These are phyloP conservation scores for Rutpela maculata DNA, from an alignment of 2,888 invertebrate species.

Conservation along the genomic window DNA sequence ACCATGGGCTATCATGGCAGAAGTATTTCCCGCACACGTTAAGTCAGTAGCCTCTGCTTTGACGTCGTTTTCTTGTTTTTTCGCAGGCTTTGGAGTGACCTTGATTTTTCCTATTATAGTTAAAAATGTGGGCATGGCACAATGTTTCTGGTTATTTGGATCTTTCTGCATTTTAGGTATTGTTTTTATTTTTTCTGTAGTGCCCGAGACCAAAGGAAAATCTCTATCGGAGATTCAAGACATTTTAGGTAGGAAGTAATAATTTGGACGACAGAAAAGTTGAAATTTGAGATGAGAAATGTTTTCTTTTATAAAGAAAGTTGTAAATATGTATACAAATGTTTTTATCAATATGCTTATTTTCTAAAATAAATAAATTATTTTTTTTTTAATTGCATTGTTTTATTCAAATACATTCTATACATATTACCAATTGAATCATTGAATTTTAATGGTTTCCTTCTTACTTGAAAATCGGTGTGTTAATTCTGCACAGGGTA, in stretches of 20 bases:
- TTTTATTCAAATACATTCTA: not conserved
- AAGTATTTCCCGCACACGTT: conserved; percentile 84
- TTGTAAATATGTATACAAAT: not conserved
- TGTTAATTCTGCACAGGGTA: too few species aligned
- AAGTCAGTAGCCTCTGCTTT: conserved; percentile 80
- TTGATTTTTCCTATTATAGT: conserved; percentile 59
- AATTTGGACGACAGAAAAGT: not conserved
- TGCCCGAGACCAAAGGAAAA: conserved; percentile 63
- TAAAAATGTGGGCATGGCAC: conserved; percentile 55
- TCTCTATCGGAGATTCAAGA: conserved; percentile 57
- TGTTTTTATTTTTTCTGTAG: conserved; percentile 55
- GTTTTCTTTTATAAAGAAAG: conserved; percentile 14
- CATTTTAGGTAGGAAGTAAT: conserved; percentile 38
- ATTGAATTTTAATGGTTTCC: too few species aligned
- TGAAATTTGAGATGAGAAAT: not conserved
- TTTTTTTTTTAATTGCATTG: not conserved
- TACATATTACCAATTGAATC: not conserved
- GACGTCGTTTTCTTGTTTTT: conserved; percentile 50
- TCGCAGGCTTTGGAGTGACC: conserved; percentile 57
- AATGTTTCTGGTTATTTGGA: conserved; percentile 62
- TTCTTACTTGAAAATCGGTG: too few species aligned
- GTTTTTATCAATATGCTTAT: not conserved
- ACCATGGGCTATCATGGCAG: conserved; percentile 89
- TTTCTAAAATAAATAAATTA: not conserved
- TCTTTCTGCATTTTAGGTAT: conserved; percentile 51